Percentiles rank a stretch among this genome's conserved stretches.
Conservation (phyloP, 1,140 invertebrate genomes). For the Bilobella aurantiaca region DNA sequence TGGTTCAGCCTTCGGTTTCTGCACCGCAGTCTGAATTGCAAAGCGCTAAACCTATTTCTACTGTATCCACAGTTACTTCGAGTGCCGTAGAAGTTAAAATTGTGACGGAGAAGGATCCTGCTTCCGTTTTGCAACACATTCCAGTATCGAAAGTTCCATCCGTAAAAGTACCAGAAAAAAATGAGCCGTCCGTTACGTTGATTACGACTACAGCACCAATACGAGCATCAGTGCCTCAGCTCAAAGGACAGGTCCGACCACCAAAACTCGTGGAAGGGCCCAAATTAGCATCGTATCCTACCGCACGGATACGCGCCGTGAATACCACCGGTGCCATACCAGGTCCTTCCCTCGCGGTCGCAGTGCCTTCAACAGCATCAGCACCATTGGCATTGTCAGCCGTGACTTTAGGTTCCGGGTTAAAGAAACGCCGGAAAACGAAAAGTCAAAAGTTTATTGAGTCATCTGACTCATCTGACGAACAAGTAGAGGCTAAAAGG, state of each 20-base stretch:
- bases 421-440: background rate
- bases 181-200: background rate
- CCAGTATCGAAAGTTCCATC: too few relatives aligned
- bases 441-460: background rate
- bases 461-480: background rate
- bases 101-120: too few relatives aligned
- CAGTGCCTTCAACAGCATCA: background rate
- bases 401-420: background rate
- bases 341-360: background rate
- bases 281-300: background rate
- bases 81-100: too few relatives aligned
- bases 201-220: background rate
- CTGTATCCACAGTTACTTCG: too few relatives aligned
- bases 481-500: background rate
- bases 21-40: background rate
- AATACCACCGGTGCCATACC: background rate
- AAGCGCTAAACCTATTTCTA: background rate
- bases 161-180: background rate
- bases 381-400: background rate
- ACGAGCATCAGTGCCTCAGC: background rate
- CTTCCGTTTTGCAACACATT: too few relatives aligned
- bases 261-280: constrained; percentile 5
- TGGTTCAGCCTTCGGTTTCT: background rate
- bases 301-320: background rate
- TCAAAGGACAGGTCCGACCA: background rate